Evolutionary conservation across 1,140 invertebrate genomes (phyloP).

Genomic region (Trialeurodes vaporariorum): DNA sequence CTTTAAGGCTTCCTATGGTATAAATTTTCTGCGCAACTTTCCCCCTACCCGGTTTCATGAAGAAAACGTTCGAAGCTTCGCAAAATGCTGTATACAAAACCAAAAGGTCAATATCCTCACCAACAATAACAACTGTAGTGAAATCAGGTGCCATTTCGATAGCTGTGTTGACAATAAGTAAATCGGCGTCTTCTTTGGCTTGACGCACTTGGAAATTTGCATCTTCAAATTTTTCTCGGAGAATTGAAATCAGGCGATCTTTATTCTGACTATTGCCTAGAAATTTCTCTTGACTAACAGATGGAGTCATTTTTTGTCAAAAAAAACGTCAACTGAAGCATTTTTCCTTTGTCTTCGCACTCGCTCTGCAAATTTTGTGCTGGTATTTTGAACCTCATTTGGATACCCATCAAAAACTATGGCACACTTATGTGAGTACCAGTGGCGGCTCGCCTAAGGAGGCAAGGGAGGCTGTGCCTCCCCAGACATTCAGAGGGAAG

Average conservation of each 20-base stretch:
- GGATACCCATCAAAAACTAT: slow-evolving; percentile 24
- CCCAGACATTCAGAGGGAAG: no score
- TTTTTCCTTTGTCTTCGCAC: slow-evolving; percentile 1
- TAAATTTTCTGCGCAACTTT: slow-evolving; percentile 5
- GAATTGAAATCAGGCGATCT: neutral
- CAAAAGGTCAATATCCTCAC: slow-evolving; percentile 19
- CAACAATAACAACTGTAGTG: slow-evolving; percentile 14
- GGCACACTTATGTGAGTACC: slow-evolving; percentile 6
- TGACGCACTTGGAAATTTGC: slow-evolving; percentile 8
- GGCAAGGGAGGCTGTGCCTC: no score
- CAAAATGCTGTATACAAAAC: slow-evolving; percentile 14
- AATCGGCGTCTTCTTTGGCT: slow-evolving; percentile 18
- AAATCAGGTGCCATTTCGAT: slow-evolving; percentile 9
- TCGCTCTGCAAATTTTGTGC: slow-evolving; percentile 4
- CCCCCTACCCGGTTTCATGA: slow-evolving; percentile 8
- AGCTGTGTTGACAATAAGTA: slow-evolving; percentile 20
- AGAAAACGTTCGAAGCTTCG: slow-evolving; percentile 5
- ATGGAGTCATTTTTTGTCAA: slow-evolving; percentile 3
- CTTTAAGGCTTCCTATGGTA: neutral
- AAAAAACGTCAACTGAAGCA: slow-evolving; percentile 7
- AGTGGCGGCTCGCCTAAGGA: no score
- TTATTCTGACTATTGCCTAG: neutral
- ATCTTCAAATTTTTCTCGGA: neutral
- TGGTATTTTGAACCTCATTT: neutral
- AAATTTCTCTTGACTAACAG: slow-evolving; percentile 2